Evolutionary conservation across 2,113 vertebrate genomes (phyloP).

Genomic region (Oncorhynchus nerka): DNA sequence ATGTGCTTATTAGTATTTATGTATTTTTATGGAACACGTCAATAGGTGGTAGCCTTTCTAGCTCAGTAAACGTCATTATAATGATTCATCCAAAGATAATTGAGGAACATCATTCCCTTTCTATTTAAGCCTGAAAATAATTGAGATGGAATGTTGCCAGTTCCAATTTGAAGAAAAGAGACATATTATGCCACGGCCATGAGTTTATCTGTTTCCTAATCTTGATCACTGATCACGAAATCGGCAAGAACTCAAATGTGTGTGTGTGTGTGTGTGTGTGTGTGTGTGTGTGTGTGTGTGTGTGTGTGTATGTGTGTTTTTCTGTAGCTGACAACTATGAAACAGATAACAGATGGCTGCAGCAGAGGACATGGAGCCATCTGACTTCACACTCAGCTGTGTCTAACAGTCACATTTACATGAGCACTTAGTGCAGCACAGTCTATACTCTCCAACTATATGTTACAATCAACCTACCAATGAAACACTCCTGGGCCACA

Average conservation of each 20-base stretch:
- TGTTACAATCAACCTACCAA: background rate
- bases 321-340: background rate
- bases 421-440: background rate
- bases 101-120: background rate
- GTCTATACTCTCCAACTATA: background rate
- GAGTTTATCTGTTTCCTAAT: background rate
- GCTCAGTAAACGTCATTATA: background rate
- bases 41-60: background rate
- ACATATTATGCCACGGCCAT: too few species aligned
- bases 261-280: background rate
- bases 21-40: background rate
- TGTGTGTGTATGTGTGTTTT: background rate
- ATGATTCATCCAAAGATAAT: background rate
- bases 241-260: background rate
- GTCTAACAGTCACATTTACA: background rate
- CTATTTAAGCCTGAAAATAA: too few species aligned
- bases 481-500: background rate
- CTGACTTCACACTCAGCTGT: background rate
- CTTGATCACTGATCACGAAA: background rate
- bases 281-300: background rate
- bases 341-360: background rate
- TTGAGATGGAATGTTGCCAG: background rate
- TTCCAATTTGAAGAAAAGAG: background rate
- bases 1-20: background rate
- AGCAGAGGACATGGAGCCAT: background rate